phyloP scores from a whole-genome alignment of 2,888 invertebrate species.

The Eurytoma adleriae region DNA sequence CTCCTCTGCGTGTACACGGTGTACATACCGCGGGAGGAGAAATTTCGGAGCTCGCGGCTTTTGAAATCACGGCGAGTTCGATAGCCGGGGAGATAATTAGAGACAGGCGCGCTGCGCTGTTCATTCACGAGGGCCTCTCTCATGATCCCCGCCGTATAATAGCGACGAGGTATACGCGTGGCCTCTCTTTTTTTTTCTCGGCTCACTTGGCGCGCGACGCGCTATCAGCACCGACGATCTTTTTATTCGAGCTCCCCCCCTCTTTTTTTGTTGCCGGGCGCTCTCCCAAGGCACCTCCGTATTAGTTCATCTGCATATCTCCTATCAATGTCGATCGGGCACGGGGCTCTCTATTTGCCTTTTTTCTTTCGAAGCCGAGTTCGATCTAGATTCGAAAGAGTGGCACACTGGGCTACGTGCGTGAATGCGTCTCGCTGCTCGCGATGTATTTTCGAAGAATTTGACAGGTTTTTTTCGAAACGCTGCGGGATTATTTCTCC shows the following conservation, averaged over 20 bases:
- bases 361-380: not conserved
- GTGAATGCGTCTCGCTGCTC: too few relatives aligned
- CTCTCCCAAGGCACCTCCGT: not conserved
- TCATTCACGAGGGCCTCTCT: conserved; percentile 32
- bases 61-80: conserved; percentile 30
- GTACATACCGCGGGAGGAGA: conserved; percentile 31
- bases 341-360: not conserved
- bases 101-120: conserved; percentile 33
- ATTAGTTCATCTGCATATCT: conserved; percentile 45
- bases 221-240: not conserved
- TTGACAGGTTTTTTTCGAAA: too few relatives aligned
- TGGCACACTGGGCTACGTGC: not conserved
- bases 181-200: conserved; percentile 10
- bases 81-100: conserved; percentile 42
- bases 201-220: not conserved
- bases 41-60: conserved; percentile 33
- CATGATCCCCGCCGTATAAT: conserved; percentile 10
- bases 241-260: conserved; percentile 27
- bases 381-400: not conserved
- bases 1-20: not conserved
- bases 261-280: not conserved
- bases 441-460: too few relatives aligned
- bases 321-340: not conserved
- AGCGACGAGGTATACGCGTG: not conserved
- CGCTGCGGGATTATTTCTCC: too few relatives aligned